Conservation (phyloP, 2,797 vertebrate genomes). For the Lateolabrax maculatus region DNA sequence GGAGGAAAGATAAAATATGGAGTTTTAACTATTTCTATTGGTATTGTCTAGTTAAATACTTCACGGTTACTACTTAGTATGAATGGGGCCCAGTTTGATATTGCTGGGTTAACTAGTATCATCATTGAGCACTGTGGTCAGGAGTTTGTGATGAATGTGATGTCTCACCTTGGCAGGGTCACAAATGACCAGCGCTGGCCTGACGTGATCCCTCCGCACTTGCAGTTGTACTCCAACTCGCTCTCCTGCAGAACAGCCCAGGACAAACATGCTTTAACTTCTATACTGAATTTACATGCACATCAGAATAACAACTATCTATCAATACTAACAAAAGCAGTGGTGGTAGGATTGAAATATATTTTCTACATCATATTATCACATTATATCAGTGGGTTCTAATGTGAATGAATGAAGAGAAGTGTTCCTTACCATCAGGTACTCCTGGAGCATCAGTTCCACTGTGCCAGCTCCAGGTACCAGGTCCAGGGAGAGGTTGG, state of each 20-base stretch:
- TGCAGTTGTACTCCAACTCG: background rate
- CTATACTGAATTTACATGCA: too few relatives aligned
- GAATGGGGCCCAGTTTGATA: background rate
- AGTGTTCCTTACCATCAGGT: background rate
- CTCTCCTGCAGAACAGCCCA: constrained; percentile 22
- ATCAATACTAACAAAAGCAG: too few relatives aligned
- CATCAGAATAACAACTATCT: too few relatives aligned
- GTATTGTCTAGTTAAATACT: background rate
- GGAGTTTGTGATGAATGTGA: background rate
- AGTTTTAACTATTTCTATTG: background rate
- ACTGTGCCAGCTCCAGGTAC: background rate
- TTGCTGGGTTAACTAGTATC: background rate
- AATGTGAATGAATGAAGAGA: too few relatives aligned
- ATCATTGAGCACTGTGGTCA: background rate
- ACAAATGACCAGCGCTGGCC: background rate
- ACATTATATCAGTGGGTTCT: too few relatives aligned
- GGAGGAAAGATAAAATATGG: background rate
- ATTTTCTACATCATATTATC: too few relatives aligned
- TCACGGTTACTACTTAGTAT: background rate
- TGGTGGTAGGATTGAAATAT: too few relatives aligned
- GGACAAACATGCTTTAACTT: background rate
- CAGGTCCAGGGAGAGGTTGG: background rate
- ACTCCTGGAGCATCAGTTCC: background rate
- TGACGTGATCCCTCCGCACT: constrained; percentile 2
- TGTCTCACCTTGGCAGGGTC: constrained; percentile 29